Conservation (phyloP, 2,797 vertebrate species). For the Staurois parvus region DNA sequence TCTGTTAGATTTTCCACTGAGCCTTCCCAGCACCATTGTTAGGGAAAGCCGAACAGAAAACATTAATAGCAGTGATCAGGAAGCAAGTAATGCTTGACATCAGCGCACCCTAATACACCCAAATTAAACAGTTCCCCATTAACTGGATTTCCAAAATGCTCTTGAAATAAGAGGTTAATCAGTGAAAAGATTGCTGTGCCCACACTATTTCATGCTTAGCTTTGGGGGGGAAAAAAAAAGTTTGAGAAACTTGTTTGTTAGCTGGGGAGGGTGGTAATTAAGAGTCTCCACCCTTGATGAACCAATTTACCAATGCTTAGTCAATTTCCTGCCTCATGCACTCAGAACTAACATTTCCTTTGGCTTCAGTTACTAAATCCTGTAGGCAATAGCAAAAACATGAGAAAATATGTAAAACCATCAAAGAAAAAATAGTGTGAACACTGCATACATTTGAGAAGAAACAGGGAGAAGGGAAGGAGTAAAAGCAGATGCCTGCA, state of each 20-base stretch:
- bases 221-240: neutral
- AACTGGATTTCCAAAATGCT: conserved; percentile 37
- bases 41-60: neutral
- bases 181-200: conserved; percentile 79
- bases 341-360: neutral
- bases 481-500: conserved; percentile 75
- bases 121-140: neutral
- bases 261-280: conserved; percentile 33
- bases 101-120: neutral
- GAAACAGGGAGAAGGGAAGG: conserved; percentile 62
- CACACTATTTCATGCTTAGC: conserved; percentile 73
- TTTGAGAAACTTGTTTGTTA: neutral
- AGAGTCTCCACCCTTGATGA: neutral
- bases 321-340: neutral
- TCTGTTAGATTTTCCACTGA: neutral
- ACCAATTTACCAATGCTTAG: neutral
- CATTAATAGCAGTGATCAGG: neutral
- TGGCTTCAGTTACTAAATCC: neutral
- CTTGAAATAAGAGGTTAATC: conserved; percentile 83
- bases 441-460: conserved; percentile 77
- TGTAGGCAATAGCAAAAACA: neutral
- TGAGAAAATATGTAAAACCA: conserved; percentile 51
- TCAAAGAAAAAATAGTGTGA: conserved; percentile 77
- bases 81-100: neutral
- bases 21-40: too few relatives aligned